phyloP scores from a whole-genome alignment of 2,113 vertebrate species.

The Geococcyx californianus region DNA sequence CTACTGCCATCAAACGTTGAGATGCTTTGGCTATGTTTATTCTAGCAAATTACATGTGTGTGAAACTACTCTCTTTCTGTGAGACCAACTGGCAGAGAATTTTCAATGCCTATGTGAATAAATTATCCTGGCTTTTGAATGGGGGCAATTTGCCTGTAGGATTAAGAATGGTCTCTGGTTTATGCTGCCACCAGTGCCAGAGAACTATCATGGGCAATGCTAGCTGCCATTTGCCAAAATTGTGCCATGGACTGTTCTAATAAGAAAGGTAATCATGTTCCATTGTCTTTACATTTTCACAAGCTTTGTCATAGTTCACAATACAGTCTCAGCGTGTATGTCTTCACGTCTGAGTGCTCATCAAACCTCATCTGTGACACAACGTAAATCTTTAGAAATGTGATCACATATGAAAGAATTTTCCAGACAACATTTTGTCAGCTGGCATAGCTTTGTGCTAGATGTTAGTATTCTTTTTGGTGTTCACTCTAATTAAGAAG shows the following conservation, averaged over 20 bases:
- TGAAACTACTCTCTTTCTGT: not conserved
- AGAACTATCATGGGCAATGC: not conserved
- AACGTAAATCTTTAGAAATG: not conserved
- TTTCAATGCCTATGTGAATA: not conserved
- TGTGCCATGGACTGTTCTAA: not conserved
- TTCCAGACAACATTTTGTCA: not conserved
- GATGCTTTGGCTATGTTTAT: not conserved
- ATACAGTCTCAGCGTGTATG: not conserved
- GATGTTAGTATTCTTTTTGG: not conserved
- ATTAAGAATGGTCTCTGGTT: not conserved
- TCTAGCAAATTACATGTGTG: not conserved
- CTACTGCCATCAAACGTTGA: not conserved
- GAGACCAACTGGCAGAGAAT: not conserved
- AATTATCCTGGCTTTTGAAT: not conserved
- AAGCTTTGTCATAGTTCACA: not conserved
- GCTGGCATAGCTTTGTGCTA: fast-evolving
- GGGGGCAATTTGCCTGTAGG: not conserved
- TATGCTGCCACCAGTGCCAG: not conserved
- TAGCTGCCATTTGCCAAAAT: not conserved
- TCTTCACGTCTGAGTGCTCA: not conserved
- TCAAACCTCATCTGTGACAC: not conserved
- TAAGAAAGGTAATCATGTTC: not conserved
- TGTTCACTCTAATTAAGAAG: not conserved
- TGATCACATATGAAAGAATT: not conserved
- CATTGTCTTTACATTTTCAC: not conserved